These are phyloP conservation scores for Prunella strophiata DNA, from an alignment of 2,797 vertebrate genomes.

Conservation along the genomic window DNA sequence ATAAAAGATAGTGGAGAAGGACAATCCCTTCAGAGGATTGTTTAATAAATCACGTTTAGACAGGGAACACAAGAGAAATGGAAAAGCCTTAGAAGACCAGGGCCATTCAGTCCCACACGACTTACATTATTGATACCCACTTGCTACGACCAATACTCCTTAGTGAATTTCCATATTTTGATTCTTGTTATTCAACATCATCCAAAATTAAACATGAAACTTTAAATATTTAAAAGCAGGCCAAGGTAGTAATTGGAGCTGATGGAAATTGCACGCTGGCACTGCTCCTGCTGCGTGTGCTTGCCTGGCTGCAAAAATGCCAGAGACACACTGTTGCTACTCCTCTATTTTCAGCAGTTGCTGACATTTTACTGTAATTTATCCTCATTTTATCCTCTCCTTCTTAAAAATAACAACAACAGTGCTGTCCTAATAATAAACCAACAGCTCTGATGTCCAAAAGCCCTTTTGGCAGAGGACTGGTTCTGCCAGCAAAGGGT, in stretches of 20 bases:
- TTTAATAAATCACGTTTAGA: conserved; percentile 56
- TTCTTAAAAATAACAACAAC: conserved; percentile 26
- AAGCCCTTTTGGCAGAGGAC: not conserved
- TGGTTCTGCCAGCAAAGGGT: not conserved
- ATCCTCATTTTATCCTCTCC: not conserved
- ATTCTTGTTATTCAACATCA: not conserved
- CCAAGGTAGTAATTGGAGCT: not conserved
- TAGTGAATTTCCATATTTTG: not conserved
- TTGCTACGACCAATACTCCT: not conserved
- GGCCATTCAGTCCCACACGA: not conserved
- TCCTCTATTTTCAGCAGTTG: conserved; percentile 16
- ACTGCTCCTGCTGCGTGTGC: not conserved
- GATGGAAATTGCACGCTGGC: not conserved
- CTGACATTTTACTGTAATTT: conserved; percentile 23
- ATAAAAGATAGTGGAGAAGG: conserved; percentile 22
- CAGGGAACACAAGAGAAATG: not conserved
- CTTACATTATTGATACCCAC: not conserved
- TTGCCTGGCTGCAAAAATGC: conserved; percentile 4
- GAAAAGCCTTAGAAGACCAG: conserved; percentile 2
- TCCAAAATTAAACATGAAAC: not conserved
- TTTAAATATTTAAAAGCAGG: conserved; percentile 21
- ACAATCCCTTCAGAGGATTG: not conserved
- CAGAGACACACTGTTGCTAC: not conserved
- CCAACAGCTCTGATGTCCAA: not conserved
- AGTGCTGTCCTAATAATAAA: not conserved